Base-by-base conservation (phyloP, 2,888 invertebrate genomes). In the Camptogramma bilineatum region DNA sequence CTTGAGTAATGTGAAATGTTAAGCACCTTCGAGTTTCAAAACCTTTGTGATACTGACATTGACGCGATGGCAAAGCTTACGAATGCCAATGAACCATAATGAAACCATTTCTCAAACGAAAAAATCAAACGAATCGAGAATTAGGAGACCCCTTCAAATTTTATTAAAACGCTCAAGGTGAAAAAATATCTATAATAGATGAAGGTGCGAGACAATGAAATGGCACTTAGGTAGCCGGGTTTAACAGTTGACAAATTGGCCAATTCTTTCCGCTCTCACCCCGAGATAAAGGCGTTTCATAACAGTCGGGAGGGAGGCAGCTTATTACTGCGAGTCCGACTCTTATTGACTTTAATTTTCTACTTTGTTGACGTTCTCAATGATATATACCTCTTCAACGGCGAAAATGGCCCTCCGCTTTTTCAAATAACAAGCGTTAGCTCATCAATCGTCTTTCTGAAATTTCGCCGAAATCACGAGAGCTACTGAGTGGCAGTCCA, bases 291-390 rank as follows among this genome's bases (percentile, higher is more conserved):
- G 81, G 73, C 83, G 76, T 84, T 83, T 85, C 85, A 86, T 87
- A 86, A 87, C 85, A 82, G 81, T 78, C 80, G 52, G 67, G 77
- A 77, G 78, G 73, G 78, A 72, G 77, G 78, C 83, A 81, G 79
- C 85, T 90, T 90, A 90, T 90, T 88, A 88, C 87, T 28, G 21
- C 4, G 74, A 79, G 75, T 80, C 82, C 78, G 75, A 74, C 80
- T 85, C 85, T 85, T 90, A 91, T 90, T 91, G 89, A 91, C 89
- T 91, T 91, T 91, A 91, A 92, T 91, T 91, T 92, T 91, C 90
- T 90, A 84, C 88, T 82, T 83, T 91, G 88, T 91, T 91, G 90
- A 91, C 92, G 88, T 88, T 87, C 82, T 85, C 86, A 86, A 86
- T 91, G 90, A 93, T 91, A 88, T 90, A 91, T 91, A 88, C 87